A percentile compares a stretch with the other conserved stretches of the same genome.
phyloP scores from a whole-genome alignment of 1,140 invertebrate genomes.

The Triops cancriformis region DNA sequence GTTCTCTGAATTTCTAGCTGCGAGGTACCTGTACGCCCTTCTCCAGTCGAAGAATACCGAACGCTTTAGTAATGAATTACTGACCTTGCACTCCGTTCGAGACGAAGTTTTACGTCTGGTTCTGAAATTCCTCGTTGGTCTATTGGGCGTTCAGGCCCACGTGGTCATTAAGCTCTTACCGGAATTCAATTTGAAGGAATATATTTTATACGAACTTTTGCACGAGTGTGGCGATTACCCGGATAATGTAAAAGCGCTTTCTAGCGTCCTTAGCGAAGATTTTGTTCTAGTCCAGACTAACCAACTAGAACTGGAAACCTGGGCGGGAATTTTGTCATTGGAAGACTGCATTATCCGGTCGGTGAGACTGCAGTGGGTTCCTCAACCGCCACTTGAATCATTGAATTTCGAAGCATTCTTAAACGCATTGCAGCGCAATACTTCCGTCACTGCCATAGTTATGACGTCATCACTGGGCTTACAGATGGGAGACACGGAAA shows the following conservation, averaged over 20 bases:
- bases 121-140: constrained; percentile 27
- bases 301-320: constrained; percentile 28
- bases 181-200: constrained; percentile 18
- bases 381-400: neutral
- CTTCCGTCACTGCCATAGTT: constrained; percentile 13
- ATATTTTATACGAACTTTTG: constrained; percentile 28
- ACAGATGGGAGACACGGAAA: neutral
- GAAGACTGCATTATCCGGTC: constrained; percentile 23
- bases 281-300: constrained; percentile 22
- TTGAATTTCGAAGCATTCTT: constrained; percentile 18
- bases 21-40: constrained; percentile 22
- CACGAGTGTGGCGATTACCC: constrained; percentile 19
- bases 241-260: constrained; percentile 20
- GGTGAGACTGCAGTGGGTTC: constrained; percentile 20
- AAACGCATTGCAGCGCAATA: constrained; percentile 18
- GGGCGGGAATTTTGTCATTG: constrained; percentile 24
- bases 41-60: neutral
- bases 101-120: constrained; percentile 19
- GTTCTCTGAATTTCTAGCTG: constrained; percentile 28
- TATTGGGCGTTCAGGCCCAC: constrained; percentile 24
- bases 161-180: constrained; percentile 12
- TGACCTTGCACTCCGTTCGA: neutral
- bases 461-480: constrained; percentile 21
- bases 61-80: neutral
- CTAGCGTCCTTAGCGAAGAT: constrained; percentile 24